Evolutionary conservation across 2,888 invertebrate species (phyloP).

Genomic region (Acleris laterana): DNA sequence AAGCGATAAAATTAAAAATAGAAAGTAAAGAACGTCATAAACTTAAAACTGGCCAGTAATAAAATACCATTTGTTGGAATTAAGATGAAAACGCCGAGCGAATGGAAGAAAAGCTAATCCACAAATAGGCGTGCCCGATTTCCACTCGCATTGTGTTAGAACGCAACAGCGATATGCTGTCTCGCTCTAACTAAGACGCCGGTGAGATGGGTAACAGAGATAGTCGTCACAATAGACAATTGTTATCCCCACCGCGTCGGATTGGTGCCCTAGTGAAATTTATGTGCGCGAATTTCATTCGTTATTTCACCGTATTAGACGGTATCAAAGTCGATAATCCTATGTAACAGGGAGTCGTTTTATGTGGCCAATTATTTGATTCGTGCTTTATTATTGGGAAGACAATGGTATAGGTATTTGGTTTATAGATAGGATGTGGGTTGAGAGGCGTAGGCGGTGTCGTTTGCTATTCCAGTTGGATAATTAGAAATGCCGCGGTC

Average conservation of each 20-base stretch:
- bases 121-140: slow-evolving; percentile 58
- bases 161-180: slow-evolving; percentile 54
- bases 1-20: slow-evolving; percentile 33
- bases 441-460: slow-evolving; percentile 28
- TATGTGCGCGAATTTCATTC: slow-evolving; percentile 53
- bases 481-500: slow-evolving; percentile 33
- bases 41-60: slow-evolving; percentile 25
- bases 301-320: slow-evolving; percentile 32
- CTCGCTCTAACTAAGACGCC: slow-evolving; percentile 66
- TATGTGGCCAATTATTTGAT: slow-evolving; percentile 77
- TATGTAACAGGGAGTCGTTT: slow-evolving; percentile 25
- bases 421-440: slow-evolving; percentile 30
- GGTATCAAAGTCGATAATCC: slow-evolving; percentile 23
- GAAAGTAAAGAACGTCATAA: slow-evolving; percentile 18
- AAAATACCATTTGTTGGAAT: slow-evolving; percentile 26
- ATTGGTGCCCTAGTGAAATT: slow-evolving; percentile 62
- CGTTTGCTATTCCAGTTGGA: slow-evolving; percentile 26
- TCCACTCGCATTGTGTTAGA: slow-evolving; percentile 67
- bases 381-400: slow-evolving; percentile 75
- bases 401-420: slow-evolving; percentile 70
- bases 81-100: slow-evolving; percentile 33
- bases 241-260: slow-evolving; percentile 76
- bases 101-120: slow-evolving; percentile 40
- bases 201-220: slow-evolving; percentile 72
- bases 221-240: slow-evolving; percentile 83